Base-by-base conservation (phyloP, 2,888 invertebrate genomes). In the Argyresthia goedartella region DNA sequence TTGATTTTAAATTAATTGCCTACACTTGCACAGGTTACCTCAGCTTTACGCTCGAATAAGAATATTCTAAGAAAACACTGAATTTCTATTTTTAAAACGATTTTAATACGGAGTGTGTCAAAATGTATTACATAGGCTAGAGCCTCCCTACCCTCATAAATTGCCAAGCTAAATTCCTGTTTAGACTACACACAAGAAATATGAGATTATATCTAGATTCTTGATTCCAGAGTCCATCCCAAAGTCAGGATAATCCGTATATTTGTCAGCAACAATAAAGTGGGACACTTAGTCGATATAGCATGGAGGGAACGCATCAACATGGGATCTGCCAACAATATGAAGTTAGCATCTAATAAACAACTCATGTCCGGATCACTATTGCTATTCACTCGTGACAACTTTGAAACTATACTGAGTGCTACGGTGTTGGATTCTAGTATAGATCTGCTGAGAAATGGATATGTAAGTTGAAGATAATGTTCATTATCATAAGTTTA, bases 321-420 rank as follows among this genome's bases (percentile, higher is more conserved):
- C 6, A 61, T 66, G n/a, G 57, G 59, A 1, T 14, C 55, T 1
- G 56, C 73, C 0, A 66, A 76, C 54, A 68, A 60, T 42, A 71
- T 67, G 44, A 69, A 62, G 51, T 74, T 71, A 56, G 62, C 66
- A 0, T 59, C 62, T 52, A 73, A 63, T 55, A 91, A 91, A 60
- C 79, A 90, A 54, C 88, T 94, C 25, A 89, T 93, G 80, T 90
- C 80, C 65, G 95, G 95, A 0, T 90, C 93, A 0, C 74, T 95
- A 14, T 69, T 96, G 0, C 90, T 93, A 53, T 90, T 96, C 49
- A 92, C 93, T 0, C 76, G 76, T 34, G 90, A 93, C 65, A 81
- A 90, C 53, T 95, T 95, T 71, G 73, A 89, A 35, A 90, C 89
- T 3, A 78, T 94, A 39, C 71, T 92, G 54, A 89, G 95, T 63